Conservation (phyloP, 2,797 vertebrate species). For the Heliangelus exortis region DNA sequence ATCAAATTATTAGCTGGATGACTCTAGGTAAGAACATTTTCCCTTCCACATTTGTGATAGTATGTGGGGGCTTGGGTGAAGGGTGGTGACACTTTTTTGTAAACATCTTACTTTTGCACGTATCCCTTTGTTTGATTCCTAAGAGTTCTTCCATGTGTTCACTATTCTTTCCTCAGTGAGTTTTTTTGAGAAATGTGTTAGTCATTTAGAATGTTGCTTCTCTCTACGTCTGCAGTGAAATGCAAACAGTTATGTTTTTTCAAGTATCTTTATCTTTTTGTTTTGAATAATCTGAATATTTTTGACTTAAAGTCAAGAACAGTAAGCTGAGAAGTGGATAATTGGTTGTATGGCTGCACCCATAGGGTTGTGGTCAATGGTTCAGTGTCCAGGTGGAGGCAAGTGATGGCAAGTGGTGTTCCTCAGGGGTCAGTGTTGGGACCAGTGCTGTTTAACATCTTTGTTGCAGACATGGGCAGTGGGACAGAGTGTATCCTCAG, state of each 20-base stretch:
- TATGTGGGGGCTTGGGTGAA: background rate
- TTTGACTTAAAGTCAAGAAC: too few relatives aligned
- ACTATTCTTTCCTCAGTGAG: background rate
- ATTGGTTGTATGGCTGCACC: too few relatives aligned
- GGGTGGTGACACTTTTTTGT: background rate
- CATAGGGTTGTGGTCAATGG: too few relatives aligned
- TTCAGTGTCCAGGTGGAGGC: too few relatives aligned
- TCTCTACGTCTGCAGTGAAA: background rate
- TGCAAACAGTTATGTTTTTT: background rate
- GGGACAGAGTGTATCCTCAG: too few relatives aligned
- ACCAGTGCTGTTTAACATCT: too few relatives aligned
- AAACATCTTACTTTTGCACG: background rate
- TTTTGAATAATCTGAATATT: background rate
- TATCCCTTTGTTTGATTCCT: background rate
- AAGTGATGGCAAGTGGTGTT: too few relatives aligned
- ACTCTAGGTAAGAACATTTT: slow-evolving; percentile 85
- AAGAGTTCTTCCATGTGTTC: background rate
- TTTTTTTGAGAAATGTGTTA: background rate
- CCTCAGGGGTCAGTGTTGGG: too few relatives aligned
- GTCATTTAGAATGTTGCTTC: background rate
- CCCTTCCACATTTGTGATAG: background rate
- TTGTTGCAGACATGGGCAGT: too few relatives aligned
- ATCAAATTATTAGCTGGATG: slow-evolving; percentile 92
- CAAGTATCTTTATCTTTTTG: background rate
- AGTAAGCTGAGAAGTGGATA: too few relatives aligned